These are phyloP conservation scores for Furcifer pardalis DNA, from an alignment of 2,797 vertebrate species.

Conservation along the genomic window DNA sequence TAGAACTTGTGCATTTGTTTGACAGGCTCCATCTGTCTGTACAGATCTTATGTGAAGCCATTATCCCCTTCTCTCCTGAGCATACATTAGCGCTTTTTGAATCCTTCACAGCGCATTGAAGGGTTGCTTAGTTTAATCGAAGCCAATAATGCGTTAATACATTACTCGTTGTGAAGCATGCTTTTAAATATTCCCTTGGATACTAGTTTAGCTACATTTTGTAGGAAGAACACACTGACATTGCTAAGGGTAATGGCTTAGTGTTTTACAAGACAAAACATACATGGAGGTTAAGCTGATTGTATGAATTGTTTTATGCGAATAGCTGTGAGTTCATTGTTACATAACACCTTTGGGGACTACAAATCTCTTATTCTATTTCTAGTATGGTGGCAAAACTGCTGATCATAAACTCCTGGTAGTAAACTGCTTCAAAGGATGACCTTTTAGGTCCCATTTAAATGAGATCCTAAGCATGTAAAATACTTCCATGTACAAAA, in stretches of 20 bases:
- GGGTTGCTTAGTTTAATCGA: slow-evolving; percentile 32
- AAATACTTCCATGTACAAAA: no score
- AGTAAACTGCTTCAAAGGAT: background rate
- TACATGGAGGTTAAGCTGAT: slow-evolving; percentile 69
- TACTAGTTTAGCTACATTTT: slow-evolving; percentile 62
- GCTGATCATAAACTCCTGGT: background rate
- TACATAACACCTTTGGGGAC: slow-evolving; percentile 55
- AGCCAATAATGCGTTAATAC: slow-evolving; percentile 53
- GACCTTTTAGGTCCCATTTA: slow-evolving; percentile 3
- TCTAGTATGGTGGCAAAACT: slow-evolving; percentile 35
- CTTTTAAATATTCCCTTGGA: slow-evolving; percentile 62
- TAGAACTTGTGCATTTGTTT: background rate
- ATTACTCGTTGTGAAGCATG: slow-evolving; percentile 60
- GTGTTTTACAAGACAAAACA: slow-evolving; percentile 73
- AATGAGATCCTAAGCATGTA: background rate
- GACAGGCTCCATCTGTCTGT: background rate
- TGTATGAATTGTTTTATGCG: slow-evolving; percentile 71
- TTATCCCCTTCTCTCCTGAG: slow-evolving; percentile 19
- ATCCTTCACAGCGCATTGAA: slow-evolving; percentile 44
- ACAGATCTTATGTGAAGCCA: background rate
- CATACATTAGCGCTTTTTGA: slow-evolving; percentile 53
- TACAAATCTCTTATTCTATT: slow-evolving; percentile 55
- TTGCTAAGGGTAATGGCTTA: slow-evolving; percentile 76
- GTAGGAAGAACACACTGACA: slow-evolving; percentile 62
- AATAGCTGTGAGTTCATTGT: slow-evolving; percentile 50